These are phyloP conservation scores for Cettia cetti DNA, from an alignment of 2,113 vertebrate genomes.

Conservation along the genomic window DNA sequence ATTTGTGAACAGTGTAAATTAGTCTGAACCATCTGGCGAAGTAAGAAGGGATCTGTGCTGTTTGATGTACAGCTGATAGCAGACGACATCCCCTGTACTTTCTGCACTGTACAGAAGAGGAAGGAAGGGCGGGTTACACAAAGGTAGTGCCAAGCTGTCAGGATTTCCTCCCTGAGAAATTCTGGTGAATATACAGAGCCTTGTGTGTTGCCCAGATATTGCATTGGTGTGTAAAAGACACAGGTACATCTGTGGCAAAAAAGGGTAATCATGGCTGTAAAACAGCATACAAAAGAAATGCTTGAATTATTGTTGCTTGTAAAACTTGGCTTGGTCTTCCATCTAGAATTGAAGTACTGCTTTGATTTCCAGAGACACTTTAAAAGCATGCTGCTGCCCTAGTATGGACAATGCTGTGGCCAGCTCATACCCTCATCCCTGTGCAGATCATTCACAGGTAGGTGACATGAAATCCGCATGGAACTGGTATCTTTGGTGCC, in stretches of 20 bases:
- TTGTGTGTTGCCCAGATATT: background rate
- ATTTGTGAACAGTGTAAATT: background rate
- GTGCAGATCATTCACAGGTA: constrained; percentile 11
- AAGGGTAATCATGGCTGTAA: background rate
- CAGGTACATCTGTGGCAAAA: background rate
- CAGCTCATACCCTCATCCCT: background rate
- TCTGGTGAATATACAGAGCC: background rate
- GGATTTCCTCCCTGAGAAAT: background rate
- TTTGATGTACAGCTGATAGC: background rate
- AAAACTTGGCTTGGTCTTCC: background rate
- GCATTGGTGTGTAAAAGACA: background rate
- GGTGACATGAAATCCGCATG: background rate
- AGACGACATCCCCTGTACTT: background rate
- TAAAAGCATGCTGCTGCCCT: background rate
- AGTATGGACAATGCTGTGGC: background rate
- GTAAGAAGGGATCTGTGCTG: background rate
- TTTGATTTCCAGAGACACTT: background rate
- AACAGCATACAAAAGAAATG: background rate
- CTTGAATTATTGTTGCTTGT: background rate
- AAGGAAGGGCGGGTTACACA: background rate
- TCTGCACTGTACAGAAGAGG: background rate
- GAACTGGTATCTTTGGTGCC: constrained; percentile 40
- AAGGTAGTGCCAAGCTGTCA: background rate
- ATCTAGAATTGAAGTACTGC: background rate
- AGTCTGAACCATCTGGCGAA: background rate